phyloP scores from a whole-genome alignment of 2,888 invertebrate species.

The Cryptosula pallasiana region DNA sequence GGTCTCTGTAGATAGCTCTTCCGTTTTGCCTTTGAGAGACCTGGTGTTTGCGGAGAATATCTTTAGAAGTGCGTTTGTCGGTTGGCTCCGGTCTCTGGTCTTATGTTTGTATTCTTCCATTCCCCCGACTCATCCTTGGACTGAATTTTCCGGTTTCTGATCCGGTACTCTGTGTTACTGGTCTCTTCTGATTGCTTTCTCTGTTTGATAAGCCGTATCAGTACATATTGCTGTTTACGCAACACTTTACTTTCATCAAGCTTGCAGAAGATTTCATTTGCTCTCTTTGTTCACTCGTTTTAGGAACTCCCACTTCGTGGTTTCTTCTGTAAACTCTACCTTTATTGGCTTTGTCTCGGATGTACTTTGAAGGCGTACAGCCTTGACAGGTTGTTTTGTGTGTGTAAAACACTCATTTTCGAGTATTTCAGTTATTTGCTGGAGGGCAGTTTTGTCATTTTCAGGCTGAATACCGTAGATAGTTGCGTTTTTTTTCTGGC shows the following conservation, averaged over 20 bases:
- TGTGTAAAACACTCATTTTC: background rate
- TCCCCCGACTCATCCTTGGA: background rate
- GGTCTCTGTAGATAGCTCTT: background rate
- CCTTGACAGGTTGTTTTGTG: background rate
- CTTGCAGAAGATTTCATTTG: background rate
- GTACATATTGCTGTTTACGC: background rate
- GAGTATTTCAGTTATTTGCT: background rate
- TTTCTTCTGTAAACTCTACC: background rate
- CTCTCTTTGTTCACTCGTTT: background rate
- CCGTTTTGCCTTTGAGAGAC: slow-evolving; percentile 16
- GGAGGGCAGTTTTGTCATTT: background rate
- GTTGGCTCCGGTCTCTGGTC: background rate
- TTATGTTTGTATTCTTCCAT: background rate
- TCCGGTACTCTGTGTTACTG: background rate
- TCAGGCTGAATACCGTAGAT: background rate
- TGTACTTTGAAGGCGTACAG: background rate
- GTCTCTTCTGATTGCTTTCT: background rate
- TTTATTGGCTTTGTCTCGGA: background rate
- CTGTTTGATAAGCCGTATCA: background rate
- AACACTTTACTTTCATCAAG: slow-evolving; percentile 2
- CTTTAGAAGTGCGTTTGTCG: background rate
- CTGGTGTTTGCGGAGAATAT: slow-evolving; percentile 11
- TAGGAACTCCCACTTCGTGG: background rate
- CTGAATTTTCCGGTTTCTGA: slow-evolving; percentile 5
- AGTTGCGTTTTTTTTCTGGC: background rate